Evolutionary conservation across 2,797 vertebrate genomes (phyloP).

Genomic region (Erethizon dorsatum): DNA sequence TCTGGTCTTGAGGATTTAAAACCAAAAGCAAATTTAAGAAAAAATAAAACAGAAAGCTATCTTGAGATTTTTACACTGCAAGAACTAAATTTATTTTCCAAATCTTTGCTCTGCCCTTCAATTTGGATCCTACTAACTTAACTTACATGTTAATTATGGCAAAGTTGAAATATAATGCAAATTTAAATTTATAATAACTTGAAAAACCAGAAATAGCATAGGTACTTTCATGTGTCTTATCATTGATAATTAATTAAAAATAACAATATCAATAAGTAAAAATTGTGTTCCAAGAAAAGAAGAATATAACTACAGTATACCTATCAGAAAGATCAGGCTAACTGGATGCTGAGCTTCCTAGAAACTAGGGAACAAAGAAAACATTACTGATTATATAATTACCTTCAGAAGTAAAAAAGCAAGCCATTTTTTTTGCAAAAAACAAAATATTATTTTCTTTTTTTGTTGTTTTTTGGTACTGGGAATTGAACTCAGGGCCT

Average conservation of each 20-base stretch:
- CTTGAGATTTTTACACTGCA: neutral
- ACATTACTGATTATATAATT: neutral
- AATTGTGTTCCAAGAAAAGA: neutral
- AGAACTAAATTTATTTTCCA: constrained; percentile 9
- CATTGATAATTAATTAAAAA: neutral
- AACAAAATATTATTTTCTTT: constrained; percentile 4
- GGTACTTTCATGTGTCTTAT: neutral
- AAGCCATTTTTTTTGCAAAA: neutral
- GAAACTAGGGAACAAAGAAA: neutral
- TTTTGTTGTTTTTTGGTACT: too few species aligned
- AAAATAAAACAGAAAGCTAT: neutral
- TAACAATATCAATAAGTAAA: neutral
- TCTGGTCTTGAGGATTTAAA: neutral
- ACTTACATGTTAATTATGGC: neutral
- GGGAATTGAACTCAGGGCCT: too few species aligned
- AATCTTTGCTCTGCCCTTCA: neutral
- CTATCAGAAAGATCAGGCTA: neutral
- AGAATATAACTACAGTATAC: neutral
- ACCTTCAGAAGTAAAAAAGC: neutral
- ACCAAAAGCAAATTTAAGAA: constrained; percentile 42
- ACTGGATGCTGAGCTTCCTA: neutral
- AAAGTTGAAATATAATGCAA: neutral
- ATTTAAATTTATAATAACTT: neutral
- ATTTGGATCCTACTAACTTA: neutral
- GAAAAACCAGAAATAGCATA: neutral